Base-by-base conservation (phyloP, 2,113 vertebrate genomes). In the Rhabdornis inornatus region DNA sequence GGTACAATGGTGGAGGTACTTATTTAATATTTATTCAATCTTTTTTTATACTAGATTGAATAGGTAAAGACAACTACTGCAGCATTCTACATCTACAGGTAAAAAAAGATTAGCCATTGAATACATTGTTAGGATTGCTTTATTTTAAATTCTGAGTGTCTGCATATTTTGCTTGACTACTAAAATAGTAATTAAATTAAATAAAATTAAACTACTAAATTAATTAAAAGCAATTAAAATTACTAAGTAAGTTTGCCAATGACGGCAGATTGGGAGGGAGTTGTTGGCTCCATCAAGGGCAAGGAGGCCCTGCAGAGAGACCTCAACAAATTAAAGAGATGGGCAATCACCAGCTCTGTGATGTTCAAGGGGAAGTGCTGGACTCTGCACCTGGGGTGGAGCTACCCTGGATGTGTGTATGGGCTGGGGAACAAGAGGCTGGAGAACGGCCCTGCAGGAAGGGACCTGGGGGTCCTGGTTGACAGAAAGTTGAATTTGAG, bases 401-500 rank as follows among this genome's bases (percentile, higher is more conserved):
- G 14, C 14, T 25, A 28, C 21, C 10, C 47, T n/a, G 27, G 18
- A 18, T 30, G 21, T 35, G 7, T 11, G 22, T 21, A 52, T 7
- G 18, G 55, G 24, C 28, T 55, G 64, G n/a, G 23, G 13, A 55
- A n/a, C 7, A 19, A 70, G 40, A 53, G 6, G 9, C 13, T 70
- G 24, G 13, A 63, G 13, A 70, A 8, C 22, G 53, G 19, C 13
- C 19, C 10, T 24, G 12, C 15, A 18, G 23, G 20, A 87, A 23
- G 14, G 28, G 33, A 27, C 5, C 16, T 61, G 55, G 19, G 3
- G 8, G 3, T 53, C 39, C 15, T 47, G 28, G 20, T 21, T 0
- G 0, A 9, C 6, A 5, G n/a, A 13, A 55, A 55, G 19, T 7
- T 70, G 65, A 39, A 37, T 3, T 3, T 30, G 20, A 30, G 20